A percentile compares a stretch with the other conserved stretches of the same genome.
Conservation (phyloP, 2,797 vertebrate genomes). For the Acrossocheilus wenchowensis region DNA sequence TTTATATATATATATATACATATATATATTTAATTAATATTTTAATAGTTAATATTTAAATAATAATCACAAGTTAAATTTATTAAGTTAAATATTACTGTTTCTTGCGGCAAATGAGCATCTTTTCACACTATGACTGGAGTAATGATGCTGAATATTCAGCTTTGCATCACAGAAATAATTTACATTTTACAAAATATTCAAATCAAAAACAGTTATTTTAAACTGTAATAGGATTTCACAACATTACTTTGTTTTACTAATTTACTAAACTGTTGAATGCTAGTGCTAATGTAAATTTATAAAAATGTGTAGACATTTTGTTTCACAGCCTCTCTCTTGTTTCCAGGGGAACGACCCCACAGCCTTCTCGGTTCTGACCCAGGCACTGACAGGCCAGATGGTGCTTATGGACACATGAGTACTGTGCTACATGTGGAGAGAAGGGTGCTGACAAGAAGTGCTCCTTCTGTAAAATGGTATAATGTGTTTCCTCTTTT, state of each 20-base stretch:
- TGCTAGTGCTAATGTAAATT: not conserved
- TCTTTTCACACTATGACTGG: not conserved
- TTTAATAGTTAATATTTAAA: not conserved
- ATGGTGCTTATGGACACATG: constrained; percentile 93
- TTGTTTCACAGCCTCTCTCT: not conserved
- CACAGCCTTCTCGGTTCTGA: constrained; percentile 92
- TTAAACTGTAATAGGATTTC: not conserved
- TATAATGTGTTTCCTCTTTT: constrained; percentile 67
- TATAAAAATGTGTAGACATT: not conserved
- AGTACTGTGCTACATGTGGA: constrained; percentile 93
- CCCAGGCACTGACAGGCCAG: constrained; percentile 95
- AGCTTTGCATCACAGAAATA: not conserved
- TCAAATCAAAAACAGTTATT: not conserved
- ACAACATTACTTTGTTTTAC: not conserved
- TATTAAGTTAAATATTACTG: not conserved
- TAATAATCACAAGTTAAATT: not conserved
- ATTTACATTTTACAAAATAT: not conserved
- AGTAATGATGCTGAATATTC: not conserved
- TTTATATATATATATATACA: not conserved
- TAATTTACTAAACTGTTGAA: not conserved
- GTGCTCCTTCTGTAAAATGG: constrained; percentile 94
- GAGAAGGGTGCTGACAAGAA: constrained; percentile 92
- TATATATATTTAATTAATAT: not conserved
- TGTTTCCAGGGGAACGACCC: constrained; percentile 86
- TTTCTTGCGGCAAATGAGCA: not conserved